Evolutionary conservation across 1,140 invertebrate species (phyloP).

Genomic region (Micrasema longulum): DNA sequence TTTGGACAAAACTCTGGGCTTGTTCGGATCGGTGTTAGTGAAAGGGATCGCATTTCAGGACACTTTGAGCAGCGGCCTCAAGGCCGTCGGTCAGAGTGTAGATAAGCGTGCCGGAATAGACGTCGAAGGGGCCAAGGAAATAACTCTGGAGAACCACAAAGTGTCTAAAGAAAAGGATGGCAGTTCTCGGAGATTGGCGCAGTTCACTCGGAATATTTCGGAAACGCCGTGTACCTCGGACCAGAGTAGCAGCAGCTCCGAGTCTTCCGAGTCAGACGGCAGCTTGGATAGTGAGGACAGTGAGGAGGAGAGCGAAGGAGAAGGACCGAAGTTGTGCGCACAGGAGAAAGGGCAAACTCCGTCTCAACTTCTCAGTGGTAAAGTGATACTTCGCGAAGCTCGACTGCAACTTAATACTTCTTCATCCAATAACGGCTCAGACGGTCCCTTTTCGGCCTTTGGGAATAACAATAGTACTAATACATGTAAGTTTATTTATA

Average conservation of each 20-base stretch:
- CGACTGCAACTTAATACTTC: slow-evolving; percentile 72
- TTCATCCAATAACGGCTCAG: slow-evolving; percentile 72
- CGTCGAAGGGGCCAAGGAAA: not conserved
- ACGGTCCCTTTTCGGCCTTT: slow-evolving; percentile 67
- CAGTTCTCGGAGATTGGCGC: slow-evolving; percentile 35
- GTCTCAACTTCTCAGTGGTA: slow-evolving; percentile 70
- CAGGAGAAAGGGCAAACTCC: slow-evolving; percentile 58
- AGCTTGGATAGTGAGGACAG: slow-evolving; percentile 68
- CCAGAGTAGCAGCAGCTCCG: slow-evolving; percentile 62
- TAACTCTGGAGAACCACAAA: slow-evolving; percentile 2
- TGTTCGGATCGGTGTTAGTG: slow-evolving; percentile 47
- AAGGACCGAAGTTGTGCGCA: slow-evolving; percentile 65
- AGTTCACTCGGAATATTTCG: slow-evolving; percentile 43
- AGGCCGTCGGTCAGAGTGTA: slow-evolving; percentile 6
- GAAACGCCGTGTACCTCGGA: slow-evolving; percentile 53
- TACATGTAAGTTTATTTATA: slow-evolving; percentile 55
- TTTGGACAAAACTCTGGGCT: slow-evolving; percentile 42
- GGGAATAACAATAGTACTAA: slow-evolving; percentile 57
- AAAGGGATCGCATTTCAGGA: slow-evolving; percentile 47
- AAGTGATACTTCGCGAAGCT: slow-evolving; percentile 78
- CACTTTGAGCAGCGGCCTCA: slow-evolving; percentile 45
- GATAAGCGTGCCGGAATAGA: slow-evolving; percentile 12
- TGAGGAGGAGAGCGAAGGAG: slow-evolving; percentile 67
- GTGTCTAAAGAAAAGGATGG: slow-evolving; percentile 41
- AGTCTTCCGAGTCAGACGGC: slow-evolving; percentile 66